phyloP scores from a whole-genome alignment of 2,797 vertebrate species.

The Podarcis lilfordi region DNA sequence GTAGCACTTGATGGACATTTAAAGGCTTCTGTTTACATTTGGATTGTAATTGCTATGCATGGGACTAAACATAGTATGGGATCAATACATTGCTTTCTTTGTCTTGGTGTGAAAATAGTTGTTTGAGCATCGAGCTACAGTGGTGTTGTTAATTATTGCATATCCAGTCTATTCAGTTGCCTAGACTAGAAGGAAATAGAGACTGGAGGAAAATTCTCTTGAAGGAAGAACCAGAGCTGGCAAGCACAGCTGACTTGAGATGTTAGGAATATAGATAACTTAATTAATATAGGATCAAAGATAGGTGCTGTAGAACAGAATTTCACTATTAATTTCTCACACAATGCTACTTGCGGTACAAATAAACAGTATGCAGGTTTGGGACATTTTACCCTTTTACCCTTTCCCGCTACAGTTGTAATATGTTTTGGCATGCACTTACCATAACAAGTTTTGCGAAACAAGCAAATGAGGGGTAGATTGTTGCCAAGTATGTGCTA shows the following conservation, averaged over 20 bases:
- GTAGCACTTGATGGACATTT: fast-evolving
- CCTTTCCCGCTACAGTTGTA: neutral
- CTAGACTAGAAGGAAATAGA: neutral
- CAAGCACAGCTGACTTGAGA: neutral
- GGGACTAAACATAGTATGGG: neutral
- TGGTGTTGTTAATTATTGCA: neutral
- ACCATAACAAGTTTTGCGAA: neutral
- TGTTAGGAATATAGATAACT: neutral
- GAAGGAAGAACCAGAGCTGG: neutral
- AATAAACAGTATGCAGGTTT: neutral
- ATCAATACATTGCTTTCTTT: neutral
- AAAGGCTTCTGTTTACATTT: neutral
- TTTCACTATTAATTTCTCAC: neutral
- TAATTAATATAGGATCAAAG: neutral
- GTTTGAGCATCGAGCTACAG: neutral
- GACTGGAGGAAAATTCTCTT: neutral
- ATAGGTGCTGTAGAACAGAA: neutral
- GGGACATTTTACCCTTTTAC: neutral
- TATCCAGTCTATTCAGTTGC: neutral
- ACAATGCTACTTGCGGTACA: neutral
- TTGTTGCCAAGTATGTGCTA: neutral
- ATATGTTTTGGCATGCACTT: too few relatives aligned
- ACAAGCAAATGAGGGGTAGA: neutral
- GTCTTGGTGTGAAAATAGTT: constrained; percentile 2
- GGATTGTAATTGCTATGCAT: neutral